Evolutionary conservation across 2,797 vertebrate genomes (phyloP), one percentile per base, ranked within the genome.

Genomic region (Hirundo rustica): DNA sequence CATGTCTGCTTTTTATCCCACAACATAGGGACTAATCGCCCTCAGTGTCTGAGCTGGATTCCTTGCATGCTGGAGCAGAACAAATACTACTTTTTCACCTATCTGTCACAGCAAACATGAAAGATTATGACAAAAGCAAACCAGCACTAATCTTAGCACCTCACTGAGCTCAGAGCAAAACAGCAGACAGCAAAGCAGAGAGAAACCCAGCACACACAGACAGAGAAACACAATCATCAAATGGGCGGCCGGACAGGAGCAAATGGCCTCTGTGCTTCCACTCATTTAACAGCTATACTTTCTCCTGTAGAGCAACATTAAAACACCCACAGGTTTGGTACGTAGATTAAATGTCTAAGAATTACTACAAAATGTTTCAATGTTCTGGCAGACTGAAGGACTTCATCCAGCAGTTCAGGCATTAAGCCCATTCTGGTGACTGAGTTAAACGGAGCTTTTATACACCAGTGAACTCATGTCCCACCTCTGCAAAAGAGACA

Each of bases 1-100:
- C 80, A 87, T 51, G 83, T 88, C 93, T 94, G 91, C 68, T 93
- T 97, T 93, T 76, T 47, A 93, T 93, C 78, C 91, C 54, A 50
- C 85, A 73, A 65, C 88, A 66, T 36, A 47, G 34, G 50, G 27
- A 58, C 78, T 96, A 94, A 94, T 81, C 88, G 88, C 89, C 74
- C 47, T 64, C 67, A 27, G 72, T 82, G 91, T 71, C 81, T 88
- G 70, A 88, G 86, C 64, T 53, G 48, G 70, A 92, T 93, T 92
- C 86, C 72, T 86, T 16, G 66, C 80, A 70, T 26, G 68, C 83
- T 87, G 68, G 47, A 89, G 81, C 91, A 94, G 87, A 95, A 85
- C 72, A 92, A 95, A 88, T 65, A 94, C 74, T 42, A 27, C 83
- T 91, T 81, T 88, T 89, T 96, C 92, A 94, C 86, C 64, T 91